These are phyloP conservation scores for Trachelus tabidus DNA, from an alignment of 2,888 invertebrate genomes.

Conservation along the genomic window DNA sequence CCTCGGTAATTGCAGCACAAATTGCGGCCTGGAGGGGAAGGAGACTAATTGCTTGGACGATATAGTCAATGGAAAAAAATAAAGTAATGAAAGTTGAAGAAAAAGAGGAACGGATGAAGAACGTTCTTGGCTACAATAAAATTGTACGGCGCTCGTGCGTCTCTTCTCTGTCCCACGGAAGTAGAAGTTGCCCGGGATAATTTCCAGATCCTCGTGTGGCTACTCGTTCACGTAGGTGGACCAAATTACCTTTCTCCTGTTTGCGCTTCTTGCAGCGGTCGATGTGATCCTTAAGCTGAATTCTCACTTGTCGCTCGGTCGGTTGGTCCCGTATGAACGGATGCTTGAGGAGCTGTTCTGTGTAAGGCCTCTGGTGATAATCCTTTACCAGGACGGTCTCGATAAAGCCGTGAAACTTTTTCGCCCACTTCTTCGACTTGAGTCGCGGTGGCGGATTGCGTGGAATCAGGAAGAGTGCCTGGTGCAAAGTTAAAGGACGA, in stretches of 20 bases:
- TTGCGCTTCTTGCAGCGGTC: constrained; percentile 96
- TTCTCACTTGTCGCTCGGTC: constrained; percentile 96
- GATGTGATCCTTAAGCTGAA: constrained; percentile 99
- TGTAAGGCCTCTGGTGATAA: constrained; percentile 98
- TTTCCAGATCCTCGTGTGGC: neutral
- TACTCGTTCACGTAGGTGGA: neutral
- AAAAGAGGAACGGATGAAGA: neutral
- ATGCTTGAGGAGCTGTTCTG: constrained; percentile 97
- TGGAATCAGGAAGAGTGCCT: constrained; percentile 96
- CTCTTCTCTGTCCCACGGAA: neutral
- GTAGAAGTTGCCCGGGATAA: neutral
- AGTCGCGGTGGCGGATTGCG: constrained; percentile 97
- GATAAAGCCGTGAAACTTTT: constrained; percentile 97
- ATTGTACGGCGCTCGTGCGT: neutral
- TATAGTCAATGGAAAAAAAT: neutral
- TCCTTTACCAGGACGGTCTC: constrained; percentile 99
- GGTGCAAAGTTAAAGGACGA: neutral
- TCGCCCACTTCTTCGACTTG: constrained; percentile 98
- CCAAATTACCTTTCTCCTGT: constrained; percentile 77
- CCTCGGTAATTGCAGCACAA: neutral
- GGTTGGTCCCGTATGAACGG: constrained; percentile 99
- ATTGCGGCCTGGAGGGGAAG: neutral
- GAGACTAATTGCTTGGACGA: neutral
- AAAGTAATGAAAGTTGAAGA: neutral
- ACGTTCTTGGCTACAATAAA: neutral